Evolutionary conservation across 1,140 invertebrate genomes (phyloP).

Genomic region (Halyomorpha halys): DNA sequence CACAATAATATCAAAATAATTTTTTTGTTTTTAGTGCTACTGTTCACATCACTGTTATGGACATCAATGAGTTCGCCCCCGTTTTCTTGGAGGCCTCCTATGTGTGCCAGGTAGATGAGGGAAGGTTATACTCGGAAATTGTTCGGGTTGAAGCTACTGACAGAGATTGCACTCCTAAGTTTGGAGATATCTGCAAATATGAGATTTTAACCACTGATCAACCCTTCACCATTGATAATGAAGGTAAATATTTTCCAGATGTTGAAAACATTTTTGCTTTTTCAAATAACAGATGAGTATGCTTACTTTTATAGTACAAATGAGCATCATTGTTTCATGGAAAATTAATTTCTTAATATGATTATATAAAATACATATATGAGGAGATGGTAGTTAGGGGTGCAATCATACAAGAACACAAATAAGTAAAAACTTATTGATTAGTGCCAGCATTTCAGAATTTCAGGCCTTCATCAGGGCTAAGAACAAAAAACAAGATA

Average conservation of each 20-base stretch:
- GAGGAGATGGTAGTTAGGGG: too few relatives aligned
- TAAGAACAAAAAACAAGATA: too few relatives aligned
- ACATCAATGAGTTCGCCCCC: slow-evolving; percentile 89
- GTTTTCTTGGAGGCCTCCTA: slow-evolving; percentile 81
- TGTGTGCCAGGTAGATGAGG: slow-evolving; percentile 82
- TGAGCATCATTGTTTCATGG: too few relatives aligned
- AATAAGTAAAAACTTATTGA: too few relatives aligned
- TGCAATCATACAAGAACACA: too few relatives aligned
- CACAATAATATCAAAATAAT: neutral
- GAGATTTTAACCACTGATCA: slow-evolving; percentile 81
- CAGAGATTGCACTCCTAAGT: slow-evolving; percentile 81
- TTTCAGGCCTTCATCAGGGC: too few relatives aligned
- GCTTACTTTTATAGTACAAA: too few relatives aligned
- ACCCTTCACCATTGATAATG: slow-evolving; percentile 85
- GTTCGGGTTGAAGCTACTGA: slow-evolving; percentile 82
- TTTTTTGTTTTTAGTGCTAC: slow-evolving; percentile 54
- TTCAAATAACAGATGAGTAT: too few relatives aligned
- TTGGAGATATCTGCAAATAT: slow-evolving; percentile 91
- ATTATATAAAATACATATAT: too few relatives aligned
- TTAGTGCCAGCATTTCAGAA: too few relatives aligned
- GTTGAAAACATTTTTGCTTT: neutral
- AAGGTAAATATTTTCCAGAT: slow-evolving; percentile 46
- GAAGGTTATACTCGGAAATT: slow-evolving; percentile 78
- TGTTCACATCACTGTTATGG: slow-evolving; percentile 87
- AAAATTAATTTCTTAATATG: too few relatives aligned